Base-by-base conservation (phyloP, 2,113 vertebrate genomes). In the Nettapus auritus region DNA sequence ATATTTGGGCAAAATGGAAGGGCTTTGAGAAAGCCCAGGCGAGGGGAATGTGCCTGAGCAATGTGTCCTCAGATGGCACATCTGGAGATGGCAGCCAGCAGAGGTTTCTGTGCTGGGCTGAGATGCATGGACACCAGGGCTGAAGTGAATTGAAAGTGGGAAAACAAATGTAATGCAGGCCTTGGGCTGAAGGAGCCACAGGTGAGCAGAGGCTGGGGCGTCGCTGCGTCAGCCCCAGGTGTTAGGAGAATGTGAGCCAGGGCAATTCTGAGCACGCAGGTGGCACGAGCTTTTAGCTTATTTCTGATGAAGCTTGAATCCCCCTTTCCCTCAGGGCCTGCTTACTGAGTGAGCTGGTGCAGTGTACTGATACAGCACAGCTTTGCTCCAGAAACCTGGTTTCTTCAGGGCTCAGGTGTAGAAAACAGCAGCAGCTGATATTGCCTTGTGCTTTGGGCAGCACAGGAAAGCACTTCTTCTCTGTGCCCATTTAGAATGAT, bases 311-410 rank as follows among this genome's bases (percentile, higher is more conserved):
- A 66, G 8, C 23, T 2, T 44, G 21, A 55, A 26, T 2, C 15
- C 18, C 17, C 20, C 6, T 86, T 69, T 77, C 26, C 40, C 74
- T 88, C 77, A 23, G 20, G n/a, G 20, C 18, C 12, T 7, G 1
- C 21, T 38, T 7, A 2, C 29, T 29, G 42, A 40, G 19, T 7
- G 12, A 50, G 48, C 22, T 50, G 48, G 48, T 50, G 48, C 48
- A 50, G 22, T 14, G 25, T 12, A 8, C 4, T 28, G 26, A 5
- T 2, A 0, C 0, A 26, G 15, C 29, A 48, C 25, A 62, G 17
- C 33, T 93, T 76, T 66, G 42, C 40, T 21, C 6, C 40, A 57
- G 25, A 50, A 57, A 26, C 3, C 5, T 25, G 38, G 3, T 19
- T 60, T 53, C 28, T 50, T 59, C 52, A n/a, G 20, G 22, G 48